A percentile compares a stretch with the other conserved stretches of the same genome.
phyloP scores from a whole-genome alignment of 2,797 vertebrate species.

The Parotocinclus haroldoi region DNA sequence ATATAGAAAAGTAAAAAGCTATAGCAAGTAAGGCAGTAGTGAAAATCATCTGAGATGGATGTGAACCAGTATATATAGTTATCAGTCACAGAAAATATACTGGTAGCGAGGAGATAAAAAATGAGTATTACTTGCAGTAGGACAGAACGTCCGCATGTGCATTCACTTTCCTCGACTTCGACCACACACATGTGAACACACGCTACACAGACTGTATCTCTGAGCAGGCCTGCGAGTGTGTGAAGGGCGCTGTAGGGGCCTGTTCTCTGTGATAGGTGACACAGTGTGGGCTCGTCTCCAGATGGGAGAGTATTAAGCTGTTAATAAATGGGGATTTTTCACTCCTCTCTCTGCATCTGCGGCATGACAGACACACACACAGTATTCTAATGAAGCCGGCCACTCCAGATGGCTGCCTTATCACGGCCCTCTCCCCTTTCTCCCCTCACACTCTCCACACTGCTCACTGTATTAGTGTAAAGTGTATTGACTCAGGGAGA shows the following conservation, averaged over 20 bases:
- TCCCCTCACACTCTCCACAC: conserved; percentile 29
- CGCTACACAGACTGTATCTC: conserved; percentile 2
- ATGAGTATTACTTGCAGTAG: too few relatives aligned
- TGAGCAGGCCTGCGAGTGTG: conserved; percentile 39
- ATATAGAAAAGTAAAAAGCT: too few relatives aligned
- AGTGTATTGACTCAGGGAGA: conserved; percentile 15
- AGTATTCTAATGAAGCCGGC: conserved; percentile 85
- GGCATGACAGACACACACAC: conserved; percentile 74
- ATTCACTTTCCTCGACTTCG: conserved; percentile 12
- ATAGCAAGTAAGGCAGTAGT: too few relatives aligned
- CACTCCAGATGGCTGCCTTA: conserved; percentile 86
- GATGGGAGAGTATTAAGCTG: conserved; percentile 87
- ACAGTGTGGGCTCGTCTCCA: conserved; percentile 76
- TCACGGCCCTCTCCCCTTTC: conserved; percentile 47
- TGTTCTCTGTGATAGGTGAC: conserved; percentile 76
- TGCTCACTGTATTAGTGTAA: conserved; percentile 22
- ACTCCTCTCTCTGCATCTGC: conserved; percentile 82
- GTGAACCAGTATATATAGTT: too few relatives aligned
- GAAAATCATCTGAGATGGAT: too few relatives aligned
- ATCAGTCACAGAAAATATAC: too few relatives aligned
- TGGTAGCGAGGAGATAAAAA: too few relatives aligned
- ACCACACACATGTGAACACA: conserved; percentile 12
- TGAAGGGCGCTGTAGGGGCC: conserved; percentile 66
- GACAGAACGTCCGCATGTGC: conserved; percentile 1
- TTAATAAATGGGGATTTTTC: conserved; percentile 87